phyloP scores from a whole-genome alignment of 2,888 invertebrate genomes.

The Cephus sareptanus region DNA sequence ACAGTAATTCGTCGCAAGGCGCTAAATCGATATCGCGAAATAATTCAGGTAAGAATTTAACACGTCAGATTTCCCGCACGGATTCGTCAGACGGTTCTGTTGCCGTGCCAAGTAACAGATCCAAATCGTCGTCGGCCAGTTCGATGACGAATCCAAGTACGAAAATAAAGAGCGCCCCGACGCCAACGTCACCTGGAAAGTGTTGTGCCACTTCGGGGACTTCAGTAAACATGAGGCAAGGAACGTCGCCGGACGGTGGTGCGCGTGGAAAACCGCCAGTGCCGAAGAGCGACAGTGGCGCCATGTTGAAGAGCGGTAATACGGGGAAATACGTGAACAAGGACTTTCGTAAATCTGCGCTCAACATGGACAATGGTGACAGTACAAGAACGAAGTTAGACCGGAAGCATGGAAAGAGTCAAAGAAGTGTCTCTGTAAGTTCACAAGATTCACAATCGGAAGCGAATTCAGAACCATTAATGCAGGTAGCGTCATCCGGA shows the following conservation, averaged over 20 bases:
- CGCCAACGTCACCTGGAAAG: constrained; percentile 22
- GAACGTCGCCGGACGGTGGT: constrained; percentile 50
- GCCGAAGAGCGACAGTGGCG: constrained; percentile 63
- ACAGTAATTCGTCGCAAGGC: background rate
- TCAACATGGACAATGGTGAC: constrained; percentile 72
- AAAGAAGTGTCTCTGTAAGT: constrained; percentile 66
- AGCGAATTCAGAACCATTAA: constrained; percentile 38
- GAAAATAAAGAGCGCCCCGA: constrained; percentile 52
- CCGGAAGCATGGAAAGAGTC: constrained; percentile 47
- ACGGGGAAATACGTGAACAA: constrained; percentile 71
- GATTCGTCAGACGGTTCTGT: constrained; percentile 49
- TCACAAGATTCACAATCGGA: constrained; percentile 60
- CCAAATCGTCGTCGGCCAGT: constrained; percentile 54
- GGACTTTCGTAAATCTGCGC: constrained; percentile 79
- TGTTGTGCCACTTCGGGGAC: background rate
- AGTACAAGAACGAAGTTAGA: constrained; percentile 43
- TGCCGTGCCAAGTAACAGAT: constrained; percentile 60
- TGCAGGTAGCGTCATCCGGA: constrained; percentile 32
- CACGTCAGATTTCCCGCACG: constrained; percentile 55
- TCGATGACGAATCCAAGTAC: constrained; percentile 49
- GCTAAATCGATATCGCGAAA: constrained; percentile 41
- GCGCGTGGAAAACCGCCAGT: constrained; percentile 65
- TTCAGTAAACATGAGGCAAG: constrained; percentile 49
- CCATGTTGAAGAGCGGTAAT: constrained; percentile 54
- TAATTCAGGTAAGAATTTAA: constrained; percentile 42